Base-by-base conservation (phyloP, 2,888 invertebrate species). In the Cybosia mesomella region DNA sequence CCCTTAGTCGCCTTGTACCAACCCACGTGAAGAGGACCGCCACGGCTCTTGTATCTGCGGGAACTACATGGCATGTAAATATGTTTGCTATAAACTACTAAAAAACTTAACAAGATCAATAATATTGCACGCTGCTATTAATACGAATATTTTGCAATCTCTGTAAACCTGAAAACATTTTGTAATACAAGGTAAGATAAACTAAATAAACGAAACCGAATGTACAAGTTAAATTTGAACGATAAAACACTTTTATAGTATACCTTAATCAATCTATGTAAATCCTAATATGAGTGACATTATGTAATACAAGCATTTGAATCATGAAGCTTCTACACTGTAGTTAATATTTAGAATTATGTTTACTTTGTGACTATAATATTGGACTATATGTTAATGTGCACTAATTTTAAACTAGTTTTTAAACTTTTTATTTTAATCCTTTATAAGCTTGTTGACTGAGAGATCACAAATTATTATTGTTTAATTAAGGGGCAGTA, bases 321-420 rank as follows among this genome's bases (percentile, higher is more conserved):
- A 71, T 66, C 39, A 67, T 66, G 53, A 67, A 72, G 69, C 70
- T 68, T 74, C 66, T 57, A 58, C 61, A 65, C 54, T 78, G 60
- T 68, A 67, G 10, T 67, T 43, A 39, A 58, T 68, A 64, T n/a
- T 22, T 54, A 22, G 21, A 70, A 65, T 65, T 66, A 49, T 60
- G 64, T 72, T 72, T 70, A 59, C 62, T 69, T 74, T 72, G 68
- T 78, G 70, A 71, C 71, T 70, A 63, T 78, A 49, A 55, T 77
- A 65, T 65, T 68, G 34, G 70, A 68, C 62, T 75, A 62, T 72
- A 72, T 63, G 71, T 68, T 78, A 62, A 70, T 73, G 61, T 80
- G 79, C 54, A 28, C n/a, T 78, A 65, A 78, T 39, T 78, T 62
- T 72, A 70, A 67, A 43, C 57, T 78, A 71, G 66, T 65, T 72